Evolutionary conservation across 2,888 invertebrate genomes (phyloP).

Genomic region (Dysmachus trigonus): DNA sequence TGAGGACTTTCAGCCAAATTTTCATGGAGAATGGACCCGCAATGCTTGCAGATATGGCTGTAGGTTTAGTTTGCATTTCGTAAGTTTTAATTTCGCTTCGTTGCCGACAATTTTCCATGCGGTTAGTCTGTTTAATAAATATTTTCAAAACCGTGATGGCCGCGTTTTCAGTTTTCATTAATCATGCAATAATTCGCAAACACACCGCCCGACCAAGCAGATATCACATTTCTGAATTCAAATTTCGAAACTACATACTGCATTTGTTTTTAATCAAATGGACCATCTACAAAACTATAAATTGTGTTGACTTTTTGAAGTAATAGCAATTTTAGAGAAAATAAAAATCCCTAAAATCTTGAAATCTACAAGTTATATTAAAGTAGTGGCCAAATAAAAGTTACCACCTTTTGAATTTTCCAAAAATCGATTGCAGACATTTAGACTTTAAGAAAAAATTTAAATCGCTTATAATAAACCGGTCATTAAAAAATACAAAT

Average conservation of each 20-base stretch:
- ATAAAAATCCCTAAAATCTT: too few relatives aligned
- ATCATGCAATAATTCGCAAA: neutral
- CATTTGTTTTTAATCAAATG: too few relatives aligned
- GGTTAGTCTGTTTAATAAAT: conserved; percentile 19
- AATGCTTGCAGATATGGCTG: neutral
- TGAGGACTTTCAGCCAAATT: neutral
- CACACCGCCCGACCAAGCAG: neutral
- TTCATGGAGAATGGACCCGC: neutral
- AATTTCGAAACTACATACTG: neutral
- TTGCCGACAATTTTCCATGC: conserved; percentile 3
- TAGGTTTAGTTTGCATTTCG: neutral
- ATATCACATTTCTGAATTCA: neutral
- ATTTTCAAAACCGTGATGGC: neutral
- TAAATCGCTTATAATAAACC: too few relatives aligned
- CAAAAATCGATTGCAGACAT: too few relatives aligned
- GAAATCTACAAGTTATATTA: too few relatives aligned
- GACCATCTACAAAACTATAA: too few relatives aligned
- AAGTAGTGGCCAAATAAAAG: too few relatives aligned
- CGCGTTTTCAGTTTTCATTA: neutral
- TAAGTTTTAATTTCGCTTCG: neutral
- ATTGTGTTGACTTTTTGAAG: too few relatives aligned
- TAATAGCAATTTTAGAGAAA: too few relatives aligned
- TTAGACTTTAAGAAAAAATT: too few relatives aligned
- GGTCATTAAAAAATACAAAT: too few relatives aligned
- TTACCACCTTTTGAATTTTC: too few relatives aligned